These are phyloP conservation scores for Eclectus roratus DNA, from an alignment of 2,113 vertebrate species.

Conservation along the genomic window DNA sequence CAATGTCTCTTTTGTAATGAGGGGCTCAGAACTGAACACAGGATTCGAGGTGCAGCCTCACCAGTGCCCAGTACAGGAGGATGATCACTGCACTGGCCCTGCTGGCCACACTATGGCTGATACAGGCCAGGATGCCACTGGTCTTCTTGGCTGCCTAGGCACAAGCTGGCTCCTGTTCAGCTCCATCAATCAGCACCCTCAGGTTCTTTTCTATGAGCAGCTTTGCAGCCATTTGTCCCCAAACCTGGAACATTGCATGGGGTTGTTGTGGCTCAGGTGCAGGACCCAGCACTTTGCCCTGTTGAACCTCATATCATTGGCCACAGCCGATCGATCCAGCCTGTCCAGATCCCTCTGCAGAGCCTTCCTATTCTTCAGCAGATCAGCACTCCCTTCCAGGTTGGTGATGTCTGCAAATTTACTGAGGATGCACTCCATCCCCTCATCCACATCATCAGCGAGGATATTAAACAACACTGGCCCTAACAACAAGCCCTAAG, in stretches of 20 bases:
- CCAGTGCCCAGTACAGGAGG: not conserved
- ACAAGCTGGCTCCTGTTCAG: not conserved
- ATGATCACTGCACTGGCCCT: not conserved
- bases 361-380: not conserved
- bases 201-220: not conserved
- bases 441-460: not conserved
- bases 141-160: not conserved
- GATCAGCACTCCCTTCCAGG: not conserved
- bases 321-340: not conserved
- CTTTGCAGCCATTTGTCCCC: not conserved
- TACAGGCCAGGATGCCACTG: not conserved
- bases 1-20: no score
- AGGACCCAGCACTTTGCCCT: not conserved
- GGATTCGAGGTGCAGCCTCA: not conserved
- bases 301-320: not conserved
- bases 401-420: not conserved
- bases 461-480: not conserved
- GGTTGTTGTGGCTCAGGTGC: not conserved
- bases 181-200: not conserved
- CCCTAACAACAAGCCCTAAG: not conserved
- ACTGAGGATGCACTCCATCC: not conserved
- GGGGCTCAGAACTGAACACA: no score
- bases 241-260: not conserved
- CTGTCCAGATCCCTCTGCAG: not conserved
- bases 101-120: not conserved